A percentile compares a stretch with the other conserved stretches of the same genome.
Evolutionary conservation across 1,140 invertebrate species (phyloP).

Genomic region (Palaemon carinicauda): DNA sequence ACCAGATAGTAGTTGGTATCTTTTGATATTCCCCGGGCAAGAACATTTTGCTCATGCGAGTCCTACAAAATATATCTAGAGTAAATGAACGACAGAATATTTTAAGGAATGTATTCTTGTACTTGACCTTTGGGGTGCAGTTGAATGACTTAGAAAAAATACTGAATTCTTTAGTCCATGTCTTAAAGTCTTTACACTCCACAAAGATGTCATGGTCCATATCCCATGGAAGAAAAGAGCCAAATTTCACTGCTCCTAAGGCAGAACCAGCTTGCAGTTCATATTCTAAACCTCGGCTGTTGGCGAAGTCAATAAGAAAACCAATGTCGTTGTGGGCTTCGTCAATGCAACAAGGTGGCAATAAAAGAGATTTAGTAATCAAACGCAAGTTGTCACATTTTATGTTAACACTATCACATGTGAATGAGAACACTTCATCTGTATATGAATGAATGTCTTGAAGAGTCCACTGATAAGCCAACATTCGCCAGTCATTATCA

Average conservation of each 20-base stretch:
- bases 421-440: background rate
- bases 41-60: background rate
- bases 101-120: background rate
- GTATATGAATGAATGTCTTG: background rate
- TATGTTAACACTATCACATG: background rate
- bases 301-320: background rate
- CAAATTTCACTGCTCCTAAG: slow-evolving; percentile 47
- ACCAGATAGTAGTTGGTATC: slow-evolving; percentile 13
- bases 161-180: background rate
- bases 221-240: slow-evolving; percentile 50
- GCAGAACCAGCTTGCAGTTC: slow-evolving; percentile 41
- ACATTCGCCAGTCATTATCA: background rate
- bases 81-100: background rate
- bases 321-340: background rate
- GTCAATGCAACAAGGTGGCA: background rate
- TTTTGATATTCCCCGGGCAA: background rate
- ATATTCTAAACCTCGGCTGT: background rate
- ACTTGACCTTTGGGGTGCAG: background rate
- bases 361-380: background rate
- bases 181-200: slow-evolving; percentile 20
- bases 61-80: slow-evolving; percentile 3
- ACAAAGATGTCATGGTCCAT: slow-evolving; percentile 43
- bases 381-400: background rate
- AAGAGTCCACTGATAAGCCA: background rate
- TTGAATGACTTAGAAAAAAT: background rate